Conservation (phyloP, 2,888 invertebrate species). For the Steinernema carpocapsae region DNA sequence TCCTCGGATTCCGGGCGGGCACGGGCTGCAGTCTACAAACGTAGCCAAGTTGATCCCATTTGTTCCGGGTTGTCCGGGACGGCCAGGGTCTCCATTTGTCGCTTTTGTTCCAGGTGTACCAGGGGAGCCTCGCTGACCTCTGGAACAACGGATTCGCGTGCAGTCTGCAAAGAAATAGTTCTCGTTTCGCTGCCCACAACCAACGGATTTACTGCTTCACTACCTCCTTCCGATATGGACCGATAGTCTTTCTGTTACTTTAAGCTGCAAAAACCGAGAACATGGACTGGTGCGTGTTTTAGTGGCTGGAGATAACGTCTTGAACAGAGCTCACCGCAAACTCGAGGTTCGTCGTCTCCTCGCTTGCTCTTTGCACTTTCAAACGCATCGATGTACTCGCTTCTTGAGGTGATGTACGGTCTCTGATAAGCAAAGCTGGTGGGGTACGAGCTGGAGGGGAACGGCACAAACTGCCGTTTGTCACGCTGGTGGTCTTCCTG, state of each 20-base stretch:
- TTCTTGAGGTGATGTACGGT: conserved; percentile 1
- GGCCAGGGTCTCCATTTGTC: neutral
- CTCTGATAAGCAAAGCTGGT: conserved; percentile 5
- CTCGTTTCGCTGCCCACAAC: neutral
- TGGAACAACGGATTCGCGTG: conserved; percentile 10
- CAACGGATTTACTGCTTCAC: neutral
- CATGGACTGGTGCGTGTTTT: neutral
- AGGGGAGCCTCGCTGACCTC: neutral
- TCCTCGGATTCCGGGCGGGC: conserved; percentile 16
- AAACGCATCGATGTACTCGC: neutral
- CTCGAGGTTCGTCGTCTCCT: neutral
- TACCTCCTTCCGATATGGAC: neutral
- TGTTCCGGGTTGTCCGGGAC: conserved; percentile 17
- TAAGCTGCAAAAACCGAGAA: neutral
- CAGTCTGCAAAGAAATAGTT: neutral
- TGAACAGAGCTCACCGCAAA: conserved; percentile 9
- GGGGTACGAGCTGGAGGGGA: neutral
- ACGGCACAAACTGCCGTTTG: conserved; percentile 2
- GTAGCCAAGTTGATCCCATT: conserved; percentile 22
- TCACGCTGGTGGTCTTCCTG: neutral
- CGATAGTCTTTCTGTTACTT: conserved; percentile 3
- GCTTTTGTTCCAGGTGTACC: neutral
- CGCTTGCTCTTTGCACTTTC: conserved; percentile 7
- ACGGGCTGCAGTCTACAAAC: conserved; percentile 17
- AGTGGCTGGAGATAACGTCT: no score